phyloP scores from a whole-genome alignment of 2,888 invertebrate genomes.

The Zhuqinia jingwanae region DNA sequence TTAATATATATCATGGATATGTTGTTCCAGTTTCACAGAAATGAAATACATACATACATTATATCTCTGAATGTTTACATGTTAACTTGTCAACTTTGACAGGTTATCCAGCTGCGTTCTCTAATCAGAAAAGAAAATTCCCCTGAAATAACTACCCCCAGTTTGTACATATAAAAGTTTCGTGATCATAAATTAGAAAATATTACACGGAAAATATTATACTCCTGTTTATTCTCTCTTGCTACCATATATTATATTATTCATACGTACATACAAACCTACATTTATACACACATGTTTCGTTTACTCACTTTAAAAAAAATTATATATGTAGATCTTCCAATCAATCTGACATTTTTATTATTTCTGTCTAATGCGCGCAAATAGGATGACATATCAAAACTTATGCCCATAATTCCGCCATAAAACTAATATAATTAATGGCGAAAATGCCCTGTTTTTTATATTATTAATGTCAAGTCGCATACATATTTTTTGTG shows the following conservation, averaged over 20 bases:
- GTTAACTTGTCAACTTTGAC: slow-evolving; percentile 63
- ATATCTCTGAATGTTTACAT: slow-evolving; percentile 15
- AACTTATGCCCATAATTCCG: too few relatives aligned
- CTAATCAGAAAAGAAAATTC: slow-evolving; percentile 61
- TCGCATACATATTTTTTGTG: too few relatives aligned
- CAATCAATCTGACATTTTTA: too few relatives aligned
- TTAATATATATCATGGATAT: not conserved
- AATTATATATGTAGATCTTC: not conserved
- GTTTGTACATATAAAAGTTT: not conserved
- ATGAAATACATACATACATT: not conserved
- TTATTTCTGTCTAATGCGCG: too few relatives aligned
- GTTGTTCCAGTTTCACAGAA: not conserved
- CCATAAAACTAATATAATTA: too few relatives aligned
- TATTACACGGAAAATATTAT: slow-evolving; percentile 26
- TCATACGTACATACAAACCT: not conserved
- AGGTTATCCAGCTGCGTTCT: slow-evolving; percentile 62
- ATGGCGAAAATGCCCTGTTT: too few relatives aligned
- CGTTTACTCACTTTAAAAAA: not conserved
- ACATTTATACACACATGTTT: not conserved
- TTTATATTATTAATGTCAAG: too few relatives aligned
- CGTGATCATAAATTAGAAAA: slow-evolving; percentile 3
- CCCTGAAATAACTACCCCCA: slow-evolving; percentile 19
- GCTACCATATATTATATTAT: too few relatives aligned
- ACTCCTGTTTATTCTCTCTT: not conserved
- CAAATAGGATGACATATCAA: too few relatives aligned